Evolutionary conservation across 2,888 invertebrate species (phyloP), one percentile per base, ranked within the genome.

Genomic region (Lobophora halterata): DNA sequence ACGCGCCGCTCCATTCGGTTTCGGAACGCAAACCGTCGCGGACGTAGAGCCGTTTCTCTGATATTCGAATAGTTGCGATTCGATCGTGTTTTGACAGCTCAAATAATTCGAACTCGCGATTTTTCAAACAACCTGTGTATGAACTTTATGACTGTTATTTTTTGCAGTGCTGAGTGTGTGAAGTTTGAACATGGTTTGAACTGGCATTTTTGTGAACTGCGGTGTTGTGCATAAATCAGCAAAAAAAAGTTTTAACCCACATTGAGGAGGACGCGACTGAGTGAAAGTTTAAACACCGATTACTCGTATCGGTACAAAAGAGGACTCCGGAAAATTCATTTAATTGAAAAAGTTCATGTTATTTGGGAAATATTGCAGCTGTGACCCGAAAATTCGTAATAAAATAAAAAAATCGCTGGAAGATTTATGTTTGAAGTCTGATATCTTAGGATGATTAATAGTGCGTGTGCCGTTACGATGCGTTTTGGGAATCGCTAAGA

Each of bases 1-100:
- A 85, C 85, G 86, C 83, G 86, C 77, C 75, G 66, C 68, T 71
- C 72, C 82, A 87, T 85, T 86, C 86, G 78, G 82, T 78, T 74
- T 74, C 59, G 67, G 79, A 80, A 68, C 79, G 75, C 54, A 60
- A 64, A 44, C 54, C 63, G 52, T n/a, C 65, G 62, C 55, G 63
- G 82, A 75, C 80, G 87, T 71, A 20, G 56, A 48, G 61, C 39
- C 41, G 52, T 49, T 57, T 58, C 44, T 18, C 13, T 47, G 53
- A 52, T 55, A 67, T 63, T 57, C 53, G 56, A 65, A 55, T 43
- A 64, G 56, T 65, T 66, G 70, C 65, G 65, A 53, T 70, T 59
- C 71, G 72, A 75, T 78, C 82, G 79, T 78, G 67, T 77, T 79
- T 77, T 72, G 76, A 76, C 68, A 72, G 64, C 63, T 73, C 49